Conservation (phyloP, 2,888 invertebrate genomes). For the Epistrophe eligans region DNA sequence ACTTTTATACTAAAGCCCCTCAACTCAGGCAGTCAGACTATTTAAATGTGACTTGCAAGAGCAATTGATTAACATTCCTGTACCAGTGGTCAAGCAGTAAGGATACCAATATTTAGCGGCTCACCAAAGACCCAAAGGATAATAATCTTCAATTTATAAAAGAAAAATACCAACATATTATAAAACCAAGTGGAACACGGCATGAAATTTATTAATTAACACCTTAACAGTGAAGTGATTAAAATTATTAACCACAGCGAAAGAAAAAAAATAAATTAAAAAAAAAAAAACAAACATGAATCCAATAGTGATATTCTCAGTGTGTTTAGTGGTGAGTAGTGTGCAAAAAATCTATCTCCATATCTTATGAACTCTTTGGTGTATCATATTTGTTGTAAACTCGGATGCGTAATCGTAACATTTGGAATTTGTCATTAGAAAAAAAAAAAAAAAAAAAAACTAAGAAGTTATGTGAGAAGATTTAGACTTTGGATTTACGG, state of each 20-base stretch:
- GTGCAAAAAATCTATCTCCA: constrained; percentile 29
- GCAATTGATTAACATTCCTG: constrained; percentile 82
- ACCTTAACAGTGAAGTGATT: constrained; percentile 52
- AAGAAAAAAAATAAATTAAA: constrained; percentile 7
- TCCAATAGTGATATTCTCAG: constrained; percentile 69
- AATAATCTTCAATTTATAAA: constrained; percentile 27
- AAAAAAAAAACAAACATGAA: constrained; percentile 45
- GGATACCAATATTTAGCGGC: constrained; percentile 77
- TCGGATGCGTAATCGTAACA: constrained; percentile 75
- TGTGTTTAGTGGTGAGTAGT: constrained; percentile 73
- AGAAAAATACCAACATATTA: background rate
- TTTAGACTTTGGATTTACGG: constrained; percentile 56
- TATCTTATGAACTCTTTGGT: constrained; percentile 25
- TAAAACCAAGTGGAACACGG: constrained; percentile 74
- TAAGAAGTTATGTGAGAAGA: constrained; percentile 28
- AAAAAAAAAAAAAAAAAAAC: background rate
- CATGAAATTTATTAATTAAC: constrained; percentile 45
- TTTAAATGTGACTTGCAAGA: constrained; percentile 80
- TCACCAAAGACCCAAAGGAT: constrained; percentile 39
- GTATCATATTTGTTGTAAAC: constrained; percentile 2
- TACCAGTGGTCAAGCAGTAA: constrained; percentile 81
- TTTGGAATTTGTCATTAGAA: constrained; percentile 42
- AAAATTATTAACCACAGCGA: constrained; percentile 18
- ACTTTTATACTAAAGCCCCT: constrained; percentile 62
- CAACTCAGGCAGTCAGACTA: constrained; percentile 74